phyloP scores from a whole-genome alignment of 2,113 vertebrate species.

The Mesitornis unicolor region DNA sequence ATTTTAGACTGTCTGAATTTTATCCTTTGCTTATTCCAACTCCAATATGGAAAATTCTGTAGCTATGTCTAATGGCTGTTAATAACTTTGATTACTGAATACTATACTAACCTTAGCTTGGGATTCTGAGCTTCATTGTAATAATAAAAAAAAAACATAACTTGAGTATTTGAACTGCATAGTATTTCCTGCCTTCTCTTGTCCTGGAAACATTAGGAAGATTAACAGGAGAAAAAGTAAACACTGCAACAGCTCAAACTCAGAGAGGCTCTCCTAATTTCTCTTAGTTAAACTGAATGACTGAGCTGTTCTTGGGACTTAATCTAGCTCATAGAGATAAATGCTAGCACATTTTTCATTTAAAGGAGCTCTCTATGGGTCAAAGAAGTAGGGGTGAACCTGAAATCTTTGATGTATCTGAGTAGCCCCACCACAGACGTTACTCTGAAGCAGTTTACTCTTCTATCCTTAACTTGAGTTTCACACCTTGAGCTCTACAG shows the following conservation, averaged over 20 bases:
- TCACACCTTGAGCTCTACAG: slow-evolving; percentile 32
- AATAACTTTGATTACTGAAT: neutral
- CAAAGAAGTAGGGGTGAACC: neutral
- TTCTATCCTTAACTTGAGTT: neutral
- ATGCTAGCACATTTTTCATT: neutral
- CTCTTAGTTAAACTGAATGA: neutral
- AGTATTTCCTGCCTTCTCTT: neutral
- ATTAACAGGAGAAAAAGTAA: neutral
- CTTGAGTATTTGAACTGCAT: neutral
- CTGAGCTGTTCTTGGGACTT: neutral
- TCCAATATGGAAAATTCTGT: neutral
- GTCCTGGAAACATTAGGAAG: neutral
- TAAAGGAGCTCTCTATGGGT: neutral
- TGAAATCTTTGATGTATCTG: neutral
- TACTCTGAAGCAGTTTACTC: neutral
- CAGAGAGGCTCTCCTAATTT: neutral
- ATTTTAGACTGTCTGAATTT: neutral
- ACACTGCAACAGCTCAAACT: neutral
- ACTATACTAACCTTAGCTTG: neutral
- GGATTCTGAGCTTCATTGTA: neutral
- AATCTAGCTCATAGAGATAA: neutral
- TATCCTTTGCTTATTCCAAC: neutral
- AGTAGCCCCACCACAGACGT: neutral
- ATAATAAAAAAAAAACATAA: neutral
- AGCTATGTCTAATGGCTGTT: neutral